Evolutionary conservation across 2,888 invertebrate genomes (phyloP).

Genomic region (Argyresthia albistria): DNA sequence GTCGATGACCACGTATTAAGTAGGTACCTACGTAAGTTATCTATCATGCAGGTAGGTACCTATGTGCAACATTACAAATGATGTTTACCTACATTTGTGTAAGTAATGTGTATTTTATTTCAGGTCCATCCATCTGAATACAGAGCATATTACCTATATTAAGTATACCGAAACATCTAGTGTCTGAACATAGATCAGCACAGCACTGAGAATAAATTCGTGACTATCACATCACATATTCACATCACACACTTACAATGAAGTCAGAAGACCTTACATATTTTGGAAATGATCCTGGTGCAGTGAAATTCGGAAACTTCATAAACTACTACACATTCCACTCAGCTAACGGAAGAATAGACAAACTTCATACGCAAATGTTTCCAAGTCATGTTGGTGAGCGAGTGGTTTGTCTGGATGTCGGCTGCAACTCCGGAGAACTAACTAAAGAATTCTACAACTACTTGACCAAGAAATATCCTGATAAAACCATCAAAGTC

Average conservation of each 20-base stretch:
- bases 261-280: conserved; percentile 39
- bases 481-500: conserved; percentile 43
- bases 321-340: conserved; percentile 91
- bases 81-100: no score
- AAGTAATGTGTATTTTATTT: no score
- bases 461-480: conserved; percentile 57
- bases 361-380: conserved; percentile 63
- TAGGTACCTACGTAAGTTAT: no score
- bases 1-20: no score
- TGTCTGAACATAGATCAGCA: no score
- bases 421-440: conserved; percentile 87
- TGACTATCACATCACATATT: no score
- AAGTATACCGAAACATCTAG: no score
- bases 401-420: conserved; percentile 73
- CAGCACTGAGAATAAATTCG: no score
- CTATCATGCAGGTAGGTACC: no score
- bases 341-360: conserved; percentile 77
- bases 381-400: conserved; percentile 27
- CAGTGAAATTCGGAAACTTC: conserved; percentile 86
- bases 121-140: no score
- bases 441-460: conserved; percentile 74
- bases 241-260: conserved; percentile 2
- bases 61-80: no score
- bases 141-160: no score
- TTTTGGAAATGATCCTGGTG: conserved; percentile 79